Evolutionary conservation across 2,797 vertebrate genomes (phyloP), one percentile per base, ranked within the genome.

Genomic region (Microctenopoma steveboyesi): DNA sequence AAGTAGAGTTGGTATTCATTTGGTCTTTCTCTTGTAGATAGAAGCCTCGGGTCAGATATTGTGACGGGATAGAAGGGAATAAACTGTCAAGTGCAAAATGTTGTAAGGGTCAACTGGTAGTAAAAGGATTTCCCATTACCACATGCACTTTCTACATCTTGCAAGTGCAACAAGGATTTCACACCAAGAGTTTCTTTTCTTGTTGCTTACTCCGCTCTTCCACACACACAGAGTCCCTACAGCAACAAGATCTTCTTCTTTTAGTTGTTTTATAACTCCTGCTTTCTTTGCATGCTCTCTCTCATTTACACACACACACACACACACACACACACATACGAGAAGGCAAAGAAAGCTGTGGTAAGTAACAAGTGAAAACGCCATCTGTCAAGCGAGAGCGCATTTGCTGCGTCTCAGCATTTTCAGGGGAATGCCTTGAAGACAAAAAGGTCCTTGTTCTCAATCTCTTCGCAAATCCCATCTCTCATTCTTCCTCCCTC

Each of bases 281-380:
- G 56, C 76, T 77, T 65, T 54, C 64, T 76, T 35, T 39, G n/a
- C 78, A 66, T 28, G 2, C 47, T 53, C 46, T 22, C 62, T 14
- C 59, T 1, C 16, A 9, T 62, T 46, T n/a, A 43, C 39, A 42
- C 39, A 42, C 39, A 42, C 30, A 33, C 30, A 33, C 37, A 37
- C 2, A 18, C 39, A 42, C 30, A 33, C 30, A 33, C 37, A 37
- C 2, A 18, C 71, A 62, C 71, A 55, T 64, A 65, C 49, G 74
- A 74, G 80, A 86, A 88, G 86, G 83, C 88, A 88, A 76, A 86
- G 89, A 90, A 90, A 85, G 89, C 91, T 91, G 88, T 89, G 86
- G 84, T 93, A 92, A 93, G 92, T 93, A 93, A 93, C 93, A 92
- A 93, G 93, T 93, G 92, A 92, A 93, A 92, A 93, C 88, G 88